Percentiles rank a stretch among this genome's conserved stretches.
Evolutionary conservation across 2,888 invertebrate species (phyloP).

Genomic region (Drosophila falleni): DNA sequence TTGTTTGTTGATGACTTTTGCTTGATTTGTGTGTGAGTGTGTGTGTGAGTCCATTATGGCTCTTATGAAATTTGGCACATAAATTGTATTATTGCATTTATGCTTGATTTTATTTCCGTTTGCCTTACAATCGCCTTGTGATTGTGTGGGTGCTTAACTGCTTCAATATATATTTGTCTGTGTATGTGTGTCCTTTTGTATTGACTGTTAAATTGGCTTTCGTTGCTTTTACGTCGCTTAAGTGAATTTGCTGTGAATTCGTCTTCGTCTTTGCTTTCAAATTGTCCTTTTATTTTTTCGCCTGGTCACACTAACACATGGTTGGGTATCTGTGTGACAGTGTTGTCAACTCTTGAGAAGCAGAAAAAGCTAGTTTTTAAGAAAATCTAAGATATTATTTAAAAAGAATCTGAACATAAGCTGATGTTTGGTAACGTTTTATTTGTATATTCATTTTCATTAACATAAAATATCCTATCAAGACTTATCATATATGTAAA

Average conservation of each 20-base stretch:
- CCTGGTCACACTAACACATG: slow-evolving; percentile 10
- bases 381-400: no score
- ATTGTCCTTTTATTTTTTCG: slow-evolving; percentile 22
- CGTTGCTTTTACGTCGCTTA: slow-evolving; percentile 64
- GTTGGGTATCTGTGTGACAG: slow-evolving; percentile 6
- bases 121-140: slow-evolving; percentile 67
- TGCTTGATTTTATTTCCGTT: slow-evolving; percentile 81
- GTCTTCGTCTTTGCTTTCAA: slow-evolving; percentile 55
- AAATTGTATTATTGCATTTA: slow-evolving; percentile 82
- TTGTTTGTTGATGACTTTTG: slow-evolving; percentile 70
- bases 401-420: no score
- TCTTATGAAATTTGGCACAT: slow-evolving; percentile 77
- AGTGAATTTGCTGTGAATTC: slow-evolving; percentile 70
- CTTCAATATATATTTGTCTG: neutral
- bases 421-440: no score
- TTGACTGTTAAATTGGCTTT: slow-evolving; percentile 79
- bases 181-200: slow-evolving; percentile 38
- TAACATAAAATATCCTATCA: no score
- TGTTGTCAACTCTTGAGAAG: no score
- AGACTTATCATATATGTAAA: no score
- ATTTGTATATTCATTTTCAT: no score
- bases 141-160: slow-evolving; percentile 59
- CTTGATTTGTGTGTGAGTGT: slow-evolving; percentile 56
- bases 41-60: slow-evolving; percentile 68
- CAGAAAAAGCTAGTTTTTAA: neutral